Evolutionary conservation across 2,797 vertebrate species (phyloP).

Genomic region (Potorous gilbertii): DNA sequence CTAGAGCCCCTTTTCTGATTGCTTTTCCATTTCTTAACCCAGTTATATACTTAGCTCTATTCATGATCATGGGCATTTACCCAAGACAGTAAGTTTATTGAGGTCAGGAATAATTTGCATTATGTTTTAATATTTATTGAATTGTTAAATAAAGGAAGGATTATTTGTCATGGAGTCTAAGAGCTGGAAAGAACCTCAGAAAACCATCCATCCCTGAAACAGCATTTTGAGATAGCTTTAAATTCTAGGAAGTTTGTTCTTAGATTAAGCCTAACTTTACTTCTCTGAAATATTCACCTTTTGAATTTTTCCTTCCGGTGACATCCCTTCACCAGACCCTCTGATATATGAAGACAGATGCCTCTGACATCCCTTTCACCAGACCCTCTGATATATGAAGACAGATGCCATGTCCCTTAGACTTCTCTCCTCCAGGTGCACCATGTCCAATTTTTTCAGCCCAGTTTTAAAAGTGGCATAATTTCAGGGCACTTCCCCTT

Average conservation of each 20-base stretch:
- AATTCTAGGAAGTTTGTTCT: background rate
- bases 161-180: background rate
- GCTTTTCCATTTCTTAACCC: background rate
- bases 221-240: background rate
- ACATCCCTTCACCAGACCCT: background rate
- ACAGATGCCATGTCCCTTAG: background rate
- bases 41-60: background rate
- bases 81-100: background rate
- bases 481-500: background rate
- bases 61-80: background rate
- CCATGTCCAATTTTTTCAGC: background rate
- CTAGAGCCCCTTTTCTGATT: background rate
- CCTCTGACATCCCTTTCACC: background rate
- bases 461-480: background rate
- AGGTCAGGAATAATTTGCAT: background rate
- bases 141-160: background rate
- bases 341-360: background rate
- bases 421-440: background rate
- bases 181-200: background rate
- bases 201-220: background rate
- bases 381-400: background rate
- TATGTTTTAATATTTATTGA: background rate
- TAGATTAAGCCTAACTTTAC: background rate
- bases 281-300: background rate
- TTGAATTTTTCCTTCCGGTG: background rate